phyloP scores from a whole-genome alignment of 2,113 vertebrate genomes.

The Petromus typicus region DNA sequence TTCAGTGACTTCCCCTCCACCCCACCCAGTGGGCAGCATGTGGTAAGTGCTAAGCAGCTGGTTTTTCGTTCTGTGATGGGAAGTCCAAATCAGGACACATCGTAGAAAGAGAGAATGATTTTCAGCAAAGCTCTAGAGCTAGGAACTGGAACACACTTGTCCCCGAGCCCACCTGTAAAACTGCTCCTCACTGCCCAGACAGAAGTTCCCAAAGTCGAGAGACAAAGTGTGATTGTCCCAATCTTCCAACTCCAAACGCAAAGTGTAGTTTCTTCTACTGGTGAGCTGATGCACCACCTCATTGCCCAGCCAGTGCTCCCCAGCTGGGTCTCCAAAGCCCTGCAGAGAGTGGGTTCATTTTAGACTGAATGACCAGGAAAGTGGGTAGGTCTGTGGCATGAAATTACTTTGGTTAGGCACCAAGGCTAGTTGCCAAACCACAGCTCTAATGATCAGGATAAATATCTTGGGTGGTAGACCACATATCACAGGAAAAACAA shows the following conservation, averaged over 20 bases:
- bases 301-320: constrained; percentile 95
- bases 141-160: background rate
- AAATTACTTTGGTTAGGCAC: background rate
- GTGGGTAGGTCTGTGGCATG: background rate
- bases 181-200: constrained; percentile 91
- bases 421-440: constrained; percentile 5
- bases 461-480: background rate
- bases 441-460: background rate
- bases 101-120: background rate
- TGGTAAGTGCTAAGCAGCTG: constrained; percentile 66
- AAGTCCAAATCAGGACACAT: constrained; percentile 60
- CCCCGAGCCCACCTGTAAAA: constrained; percentile 90
- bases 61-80: constrained; percentile 64
- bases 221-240: constrained; percentile 90
- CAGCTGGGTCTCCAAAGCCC: constrained; percentile 90
- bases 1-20: background rate
- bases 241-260: constrained; percentile 92
- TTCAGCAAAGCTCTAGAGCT: background rate
- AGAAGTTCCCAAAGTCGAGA: constrained; percentile 90
- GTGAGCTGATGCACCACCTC: constrained; percentile 91
- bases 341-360: constrained; percentile 74
- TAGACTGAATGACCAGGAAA: background rate
- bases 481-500: background rate
- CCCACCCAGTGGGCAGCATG: constrained; percentile 9
- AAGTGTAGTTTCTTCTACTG: constrained; percentile 84